Evolutionary conservation across 2,113 vertebrate species (phyloP).

Genomic region (Perca schrenkii): DNA sequence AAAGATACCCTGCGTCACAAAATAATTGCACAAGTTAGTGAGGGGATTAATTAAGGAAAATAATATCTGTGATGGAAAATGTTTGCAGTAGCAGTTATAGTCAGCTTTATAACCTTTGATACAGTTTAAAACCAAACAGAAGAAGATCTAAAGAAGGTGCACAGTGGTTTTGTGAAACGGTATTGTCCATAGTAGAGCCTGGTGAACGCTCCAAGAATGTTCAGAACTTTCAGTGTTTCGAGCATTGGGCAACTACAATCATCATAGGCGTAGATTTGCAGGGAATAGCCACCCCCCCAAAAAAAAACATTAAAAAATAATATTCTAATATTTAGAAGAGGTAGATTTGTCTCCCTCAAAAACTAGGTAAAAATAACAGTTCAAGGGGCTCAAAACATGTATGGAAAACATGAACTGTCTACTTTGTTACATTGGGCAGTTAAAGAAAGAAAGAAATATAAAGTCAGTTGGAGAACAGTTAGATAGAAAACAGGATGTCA

Average conservation of each 20-base stretch:
- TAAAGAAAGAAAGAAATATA: too few species aligned
- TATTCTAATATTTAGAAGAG: too few species aligned
- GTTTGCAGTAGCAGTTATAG: neutral
- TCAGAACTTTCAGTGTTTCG: neutral
- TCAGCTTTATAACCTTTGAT: neutral
- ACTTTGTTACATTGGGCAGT: too few species aligned
- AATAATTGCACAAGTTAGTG: neutral
- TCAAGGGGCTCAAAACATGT: too few species aligned
- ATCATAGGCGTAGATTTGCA: too few species aligned
- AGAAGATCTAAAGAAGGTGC: neutral
- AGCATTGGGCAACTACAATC: neutral
- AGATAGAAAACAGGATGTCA: too few species aligned
- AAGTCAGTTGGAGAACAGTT: too few species aligned
- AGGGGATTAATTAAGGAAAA: neutral
- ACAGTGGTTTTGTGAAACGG: neutral
- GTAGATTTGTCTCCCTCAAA: too few species aligned
- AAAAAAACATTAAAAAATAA: too few species aligned
- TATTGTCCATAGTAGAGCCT: neutral
- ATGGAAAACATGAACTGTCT: too few species aligned
- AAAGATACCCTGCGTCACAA: neutral
- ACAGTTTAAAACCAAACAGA: neutral
- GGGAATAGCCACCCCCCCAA: too few species aligned
- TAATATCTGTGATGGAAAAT: neutral
- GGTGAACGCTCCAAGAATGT: neutral
- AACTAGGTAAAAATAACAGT: too few species aligned